Evolutionary conservation across 92 coral and sea anemone genomes (phyloP), one percentile per base, ranked within the genome.

Genomic region (Parazoanthus darwini): DNA sequence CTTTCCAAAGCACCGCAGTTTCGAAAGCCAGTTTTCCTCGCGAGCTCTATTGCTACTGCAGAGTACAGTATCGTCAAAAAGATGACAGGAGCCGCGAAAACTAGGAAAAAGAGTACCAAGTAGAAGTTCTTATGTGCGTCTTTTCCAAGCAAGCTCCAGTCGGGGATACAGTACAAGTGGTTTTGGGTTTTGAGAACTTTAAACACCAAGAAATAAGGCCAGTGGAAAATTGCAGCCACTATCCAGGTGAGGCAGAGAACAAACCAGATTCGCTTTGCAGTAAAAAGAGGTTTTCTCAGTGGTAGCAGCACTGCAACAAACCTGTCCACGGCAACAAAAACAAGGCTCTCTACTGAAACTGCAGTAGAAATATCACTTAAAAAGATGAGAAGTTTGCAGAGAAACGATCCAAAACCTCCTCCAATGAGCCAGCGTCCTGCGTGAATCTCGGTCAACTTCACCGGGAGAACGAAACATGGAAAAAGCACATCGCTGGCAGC

Each of bases 301-400:
- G 79, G 79, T 35, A 11, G 8, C 79, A 74, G 25, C 48, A 74
- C 79, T 15, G 79, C 48, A 74, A 74, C 39, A 20, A 74, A 74
- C 23, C 79, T 74, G 48, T 74, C 79, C 5, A 74, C 48, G 16
- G 48, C 79, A 74, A 74, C 44, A 20, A 74, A 36, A 7, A 74
- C 46, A 42, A 74, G 79, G 26, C 79, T 37, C 48, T 74, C 50
- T 3, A 74, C 14, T 37, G 79, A 74, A 37, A 74, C 23, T 36
- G 79, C 79, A 74, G 50, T 74, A 22, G 79, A 74, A 15, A 74
- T 20, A 4, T 74, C 79, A 46, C 79, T 74, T 14, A 74, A 37
- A 23, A 74, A 74, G 79, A 50, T 48, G 48, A 74, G 79, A 8
- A 74, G 46, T 15, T 74, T 74, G n/a, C 79, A 74, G 79, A 74